Evolutionary conservation across 2,113 vertebrate genomes (phyloP).

Genomic region (Aegypius monachus): DNA sequence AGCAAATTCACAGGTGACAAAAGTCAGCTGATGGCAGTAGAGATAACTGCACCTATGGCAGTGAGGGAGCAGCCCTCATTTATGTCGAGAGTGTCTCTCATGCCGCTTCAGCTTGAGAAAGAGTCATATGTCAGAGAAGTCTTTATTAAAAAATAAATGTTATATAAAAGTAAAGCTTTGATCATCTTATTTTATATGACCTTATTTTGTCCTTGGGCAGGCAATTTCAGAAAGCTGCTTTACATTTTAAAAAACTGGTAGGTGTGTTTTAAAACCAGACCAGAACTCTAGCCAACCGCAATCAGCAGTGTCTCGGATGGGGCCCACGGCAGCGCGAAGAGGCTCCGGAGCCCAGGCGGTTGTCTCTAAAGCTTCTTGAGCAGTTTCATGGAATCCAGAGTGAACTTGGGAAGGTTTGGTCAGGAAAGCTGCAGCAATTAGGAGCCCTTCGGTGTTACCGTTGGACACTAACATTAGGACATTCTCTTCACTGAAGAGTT

Average conservation of each 20-base stretch:
- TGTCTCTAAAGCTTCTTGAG: neutral
- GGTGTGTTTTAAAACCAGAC: neutral
- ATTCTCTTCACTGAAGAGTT: neutral
- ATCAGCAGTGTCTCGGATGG: neutral
- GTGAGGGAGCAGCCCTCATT: neutral
- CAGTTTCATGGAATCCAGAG: neutral
- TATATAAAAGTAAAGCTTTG: neutral
- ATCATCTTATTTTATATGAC: neutral
- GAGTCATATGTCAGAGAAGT: neutral
- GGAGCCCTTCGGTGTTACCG: neutral
- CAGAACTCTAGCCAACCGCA: neutral
- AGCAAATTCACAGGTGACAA: neutral
- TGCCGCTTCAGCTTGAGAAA: neutral
- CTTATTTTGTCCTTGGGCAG: neutral
- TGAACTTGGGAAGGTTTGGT: neutral
- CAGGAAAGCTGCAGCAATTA: neutral
- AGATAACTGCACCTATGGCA: neutral
- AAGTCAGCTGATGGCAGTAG: neutral
- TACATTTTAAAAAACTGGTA: neutral
- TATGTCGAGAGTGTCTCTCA: neutral
- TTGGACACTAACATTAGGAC: neutral
- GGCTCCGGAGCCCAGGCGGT: rapidly evolving
- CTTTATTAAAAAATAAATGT: neutral
- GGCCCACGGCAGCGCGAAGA: neutral
- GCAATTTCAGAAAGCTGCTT: neutral